Base-by-base conservation (phyloP, 2,797 vertebrate genomes). In the Gambusia yucatana region DNA sequence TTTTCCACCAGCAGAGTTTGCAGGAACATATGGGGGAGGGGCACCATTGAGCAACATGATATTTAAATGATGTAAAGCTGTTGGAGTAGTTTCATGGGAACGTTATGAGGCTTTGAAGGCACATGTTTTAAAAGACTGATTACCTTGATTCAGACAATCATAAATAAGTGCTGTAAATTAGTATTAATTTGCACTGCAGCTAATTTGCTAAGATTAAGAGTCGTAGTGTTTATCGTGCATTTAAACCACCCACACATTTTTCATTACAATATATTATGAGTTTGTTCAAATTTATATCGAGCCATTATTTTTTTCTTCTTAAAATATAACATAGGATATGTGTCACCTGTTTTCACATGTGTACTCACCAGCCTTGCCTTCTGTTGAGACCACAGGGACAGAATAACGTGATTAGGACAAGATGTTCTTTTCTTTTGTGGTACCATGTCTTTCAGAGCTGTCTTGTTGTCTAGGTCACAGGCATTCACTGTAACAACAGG, bases 381-480 rank as follows among this genome's bases (percentile, higher is more conserved):
- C 72, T 52, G 72, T 67, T 52, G 50, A 79, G 72, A 80, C 71
- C 69, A 72, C 39, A 39, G 76, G 33, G 78, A 72, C 55, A 81
- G 78, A 76, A 73, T 77, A 80, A 82, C 22, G 47, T 77, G 83
- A 81, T 63, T 85, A 88, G 82, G 81, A 85, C 84, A 82, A 84
- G 63, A 77, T 86, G 87, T 83, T 84, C 81, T 82, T 46, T 73
- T 65, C 87, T 76, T 80, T 76, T 75, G 61, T 75, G 61, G 47
- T 65, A 67, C 33, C 74, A 59, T 39, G 73, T 72, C 76, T 84
- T 73, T 87, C 39, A 79, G 79, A 71, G 44, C 71, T 79, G 81
- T 81, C 75, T 78, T 80, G 67, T 77, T 76, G 75, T 80, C 72
- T 52, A 83, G 83, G 86, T 88, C 88, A 77, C 70, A 84, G 86